Conservation (phyloP, 2,113 vertebrate species). For the Pteronura brasiliensis region DNA sequence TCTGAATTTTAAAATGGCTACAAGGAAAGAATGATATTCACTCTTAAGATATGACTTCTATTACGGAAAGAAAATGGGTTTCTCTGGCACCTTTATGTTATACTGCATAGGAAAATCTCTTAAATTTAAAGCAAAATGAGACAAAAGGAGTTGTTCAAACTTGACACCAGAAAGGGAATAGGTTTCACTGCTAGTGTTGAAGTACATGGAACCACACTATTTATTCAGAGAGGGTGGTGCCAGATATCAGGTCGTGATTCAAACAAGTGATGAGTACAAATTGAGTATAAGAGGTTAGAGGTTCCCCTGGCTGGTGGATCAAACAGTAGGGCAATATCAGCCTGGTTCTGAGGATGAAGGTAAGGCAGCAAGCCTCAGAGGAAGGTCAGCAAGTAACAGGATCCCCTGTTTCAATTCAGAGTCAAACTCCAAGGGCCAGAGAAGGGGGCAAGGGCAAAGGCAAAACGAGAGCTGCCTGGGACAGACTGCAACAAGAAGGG, state of each 20-base stretch:
- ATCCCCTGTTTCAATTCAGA: not conserved
- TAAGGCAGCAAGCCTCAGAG: no score
- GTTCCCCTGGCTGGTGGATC: not conserved
- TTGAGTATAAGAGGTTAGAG: not conserved
- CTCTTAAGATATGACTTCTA: not conserved
- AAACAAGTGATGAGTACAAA: no score
- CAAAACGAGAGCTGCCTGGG: not conserved
- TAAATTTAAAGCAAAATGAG: not conserved
- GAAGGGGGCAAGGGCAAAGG: not conserved
- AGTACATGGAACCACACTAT: not conserved
- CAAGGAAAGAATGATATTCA: not conserved
- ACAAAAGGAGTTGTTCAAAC: not conserved
- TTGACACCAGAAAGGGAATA: not conserved
- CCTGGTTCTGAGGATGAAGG: not conserved
- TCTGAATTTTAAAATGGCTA: not conserved
- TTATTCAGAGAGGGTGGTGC: not conserved
- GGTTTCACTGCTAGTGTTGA: not conserved
- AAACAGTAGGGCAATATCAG: accelerated
- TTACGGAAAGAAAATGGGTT: not conserved
- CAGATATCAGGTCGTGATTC: not conserved
- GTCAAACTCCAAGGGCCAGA: not conserved
- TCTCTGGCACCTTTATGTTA: not conserved
- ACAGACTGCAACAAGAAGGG: accelerated
- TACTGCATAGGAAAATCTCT: not conserved
- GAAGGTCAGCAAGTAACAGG: not conserved